These are phyloP conservation scores for Pygocentrus nattereri DNA, from an alignment of 2,797 vertebrate species.

Conservation along the genomic window DNA sequence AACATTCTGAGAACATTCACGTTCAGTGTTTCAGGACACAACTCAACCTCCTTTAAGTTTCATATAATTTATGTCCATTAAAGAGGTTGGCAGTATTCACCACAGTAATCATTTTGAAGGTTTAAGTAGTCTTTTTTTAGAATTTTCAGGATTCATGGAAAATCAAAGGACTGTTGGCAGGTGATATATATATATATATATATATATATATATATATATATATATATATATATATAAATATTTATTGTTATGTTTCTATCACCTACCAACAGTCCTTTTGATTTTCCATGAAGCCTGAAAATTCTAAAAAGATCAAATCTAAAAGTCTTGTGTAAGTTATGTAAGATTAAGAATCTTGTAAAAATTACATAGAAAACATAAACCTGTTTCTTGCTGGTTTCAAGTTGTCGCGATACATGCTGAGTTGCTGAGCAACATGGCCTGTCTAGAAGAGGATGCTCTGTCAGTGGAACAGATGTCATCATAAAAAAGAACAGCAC, in stretches of 20 bases:
- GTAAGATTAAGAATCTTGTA: not conserved
- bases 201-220: too few species aligned
- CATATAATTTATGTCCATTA: slow-evolving; percentile 6
- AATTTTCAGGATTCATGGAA: too few species aligned
- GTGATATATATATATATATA: too few species aligned
- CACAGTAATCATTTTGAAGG: slow-evolving; percentile 15
- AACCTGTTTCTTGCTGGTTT: not conserved
- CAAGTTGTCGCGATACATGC: not conserved
- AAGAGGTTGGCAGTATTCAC: not conserved
- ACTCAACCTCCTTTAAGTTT: not conserved
- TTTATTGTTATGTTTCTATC: too few species aligned
- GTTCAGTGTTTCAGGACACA: too few species aligned
- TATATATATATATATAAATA: too few species aligned
- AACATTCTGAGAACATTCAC: not conserved
- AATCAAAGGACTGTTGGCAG: too few species aligned
- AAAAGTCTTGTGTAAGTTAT: not conserved
- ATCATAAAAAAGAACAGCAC: not conserved
- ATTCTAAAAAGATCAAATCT: not conserved
- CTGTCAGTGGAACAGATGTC: not conserved
- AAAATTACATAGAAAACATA: not conserved
- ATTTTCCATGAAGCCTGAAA: not conserved
- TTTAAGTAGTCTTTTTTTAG: not conserved
- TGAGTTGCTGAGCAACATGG: not conserved
- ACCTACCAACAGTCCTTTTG: not conserved
- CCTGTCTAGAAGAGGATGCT: not conserved